These are phyloP conservation scores for Gobiocypris rarus DNA, from an alignment of 2,113 vertebrate species.

Conservation along the genomic window DNA sequence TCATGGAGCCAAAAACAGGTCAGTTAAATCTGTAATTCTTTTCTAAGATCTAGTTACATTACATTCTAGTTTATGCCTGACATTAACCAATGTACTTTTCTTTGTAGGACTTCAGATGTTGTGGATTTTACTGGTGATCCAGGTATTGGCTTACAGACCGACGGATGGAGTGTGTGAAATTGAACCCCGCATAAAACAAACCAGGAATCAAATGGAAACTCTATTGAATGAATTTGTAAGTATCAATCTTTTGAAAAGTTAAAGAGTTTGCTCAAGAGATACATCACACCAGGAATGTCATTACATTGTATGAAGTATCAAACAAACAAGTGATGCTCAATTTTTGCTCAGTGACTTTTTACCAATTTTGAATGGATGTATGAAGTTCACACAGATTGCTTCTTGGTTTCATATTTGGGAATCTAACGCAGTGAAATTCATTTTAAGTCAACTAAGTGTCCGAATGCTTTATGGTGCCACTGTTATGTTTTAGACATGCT, in stretches of 20 bases:
- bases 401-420: not conserved
- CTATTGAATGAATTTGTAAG: constrained; percentile 52
- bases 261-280: not conserved
- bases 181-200: fast-evolving
- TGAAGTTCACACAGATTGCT: not conserved
- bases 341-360: not conserved
- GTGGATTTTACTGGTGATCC: not conserved
- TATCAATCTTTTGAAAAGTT: constrained; percentile 8
- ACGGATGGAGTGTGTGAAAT: fast-evolving
- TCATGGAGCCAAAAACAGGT: constrained; percentile 13
- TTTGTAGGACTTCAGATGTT: not conserved
- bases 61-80: not conserved
- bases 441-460: not conserved
- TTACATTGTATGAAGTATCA: not conserved
- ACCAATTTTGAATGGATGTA: not conserved
- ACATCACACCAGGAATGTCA: not conserved
- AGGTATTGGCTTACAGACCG: not conserved
- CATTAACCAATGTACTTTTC: not conserved
- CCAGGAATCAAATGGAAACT: fast-evolving
- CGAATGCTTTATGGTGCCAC: not conserved
- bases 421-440: not conserved
- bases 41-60: not conserved
- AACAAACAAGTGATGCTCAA: not conserved
- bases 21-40: not conserved
- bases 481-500: not conserved